Percentiles rank a stretch among this genome's conserved stretches.
These are phyloP conservation scores for Tympanoctomys barrerae DNA, from an alignment of 2,797 vertebrate species.

Conservation along the genomic window DNA sequence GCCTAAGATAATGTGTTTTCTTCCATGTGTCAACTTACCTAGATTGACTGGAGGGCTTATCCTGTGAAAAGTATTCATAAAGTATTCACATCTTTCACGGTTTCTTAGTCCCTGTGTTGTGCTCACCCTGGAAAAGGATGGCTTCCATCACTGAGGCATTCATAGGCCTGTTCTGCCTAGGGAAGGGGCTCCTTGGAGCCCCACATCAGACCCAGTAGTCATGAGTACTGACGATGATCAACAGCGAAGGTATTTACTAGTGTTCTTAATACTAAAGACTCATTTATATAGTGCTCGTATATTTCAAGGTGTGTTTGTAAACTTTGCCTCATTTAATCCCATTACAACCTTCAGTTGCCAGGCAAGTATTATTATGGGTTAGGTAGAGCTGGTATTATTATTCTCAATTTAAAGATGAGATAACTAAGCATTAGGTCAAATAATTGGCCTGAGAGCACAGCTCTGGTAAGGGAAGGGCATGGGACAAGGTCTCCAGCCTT, in stretches of 20 bases:
- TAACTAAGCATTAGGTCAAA: slow-evolving; percentile 45
- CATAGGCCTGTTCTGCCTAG: not conserved
- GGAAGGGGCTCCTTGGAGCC: not conserved
- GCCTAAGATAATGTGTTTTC: not conserved
- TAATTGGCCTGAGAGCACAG: not conserved
- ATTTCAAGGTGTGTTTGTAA: slow-evolving; percentile 62
- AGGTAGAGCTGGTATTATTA: slow-evolving; percentile 32
- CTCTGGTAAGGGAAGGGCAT: slow-evolving; percentile 1
- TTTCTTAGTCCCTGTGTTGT: not conserved
- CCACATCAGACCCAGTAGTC: not conserved
- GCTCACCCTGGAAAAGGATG: not conserved
- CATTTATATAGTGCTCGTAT: slow-evolving; percentile 23
- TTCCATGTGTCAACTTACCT: not conserved
- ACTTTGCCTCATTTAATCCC: slow-evolving; percentile 42
- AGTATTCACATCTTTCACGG: not conserved
- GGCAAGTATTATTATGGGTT: not conserved
- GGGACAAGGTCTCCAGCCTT: not conserved
- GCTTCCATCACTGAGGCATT: not conserved
- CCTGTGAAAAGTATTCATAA: slow-evolving; percentile 14
- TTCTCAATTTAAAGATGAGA: slow-evolving; percentile 63
- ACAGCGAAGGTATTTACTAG: not conserved
- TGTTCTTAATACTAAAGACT: slow-evolving; percentile 44
- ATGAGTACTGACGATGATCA: not conserved
- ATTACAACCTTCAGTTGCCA: slow-evolving; percentile 35
- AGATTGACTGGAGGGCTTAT: not conserved